phyloP scores from a whole-genome alignment of 2,888 invertebrate genomes.

The Drosophila trichaetosa region DNA sequence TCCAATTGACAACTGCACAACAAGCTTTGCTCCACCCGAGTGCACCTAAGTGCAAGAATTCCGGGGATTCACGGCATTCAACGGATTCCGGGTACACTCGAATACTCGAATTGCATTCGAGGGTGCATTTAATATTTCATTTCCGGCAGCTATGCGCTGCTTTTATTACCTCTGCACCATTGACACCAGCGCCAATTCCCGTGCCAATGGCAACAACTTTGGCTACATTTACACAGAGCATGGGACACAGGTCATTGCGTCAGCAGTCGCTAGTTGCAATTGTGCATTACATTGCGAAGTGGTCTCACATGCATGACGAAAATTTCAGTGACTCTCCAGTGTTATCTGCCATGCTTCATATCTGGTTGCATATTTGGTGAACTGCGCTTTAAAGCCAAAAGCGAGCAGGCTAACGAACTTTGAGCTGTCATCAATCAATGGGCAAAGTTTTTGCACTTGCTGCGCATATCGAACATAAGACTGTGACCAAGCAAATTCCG shows the following conservation, averaged over 20 bases:
- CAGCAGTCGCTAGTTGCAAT: constrained; percentile 48
- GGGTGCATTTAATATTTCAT: constrained; percentile 77
- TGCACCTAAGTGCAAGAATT: constrained; percentile 25
- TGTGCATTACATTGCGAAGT: constrained; percentile 73
- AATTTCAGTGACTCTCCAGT: constrained; percentile 31
- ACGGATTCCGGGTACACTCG: constrained; percentile 1
- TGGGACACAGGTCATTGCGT: constrained; percentile 39
- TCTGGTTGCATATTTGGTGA: constrained; percentile 23
- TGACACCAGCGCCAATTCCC: constrained; percentile 70
- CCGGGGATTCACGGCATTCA: neutral
- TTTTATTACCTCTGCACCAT: constrained; percentile 75
- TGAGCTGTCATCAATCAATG: constrained; percentile 64
- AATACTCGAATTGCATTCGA: constrained; percentile 34
- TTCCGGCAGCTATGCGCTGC: constrained; percentile 63
- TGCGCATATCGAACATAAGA: constrained; percentile 53
- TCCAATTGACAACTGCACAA: constrained; percentile 42
- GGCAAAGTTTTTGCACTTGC: constrained; percentile 49
- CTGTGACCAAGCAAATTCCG: constrained; percentile 29
- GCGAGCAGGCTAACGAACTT: constrained; percentile 51
- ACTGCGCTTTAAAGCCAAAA: constrained; percentile 28
- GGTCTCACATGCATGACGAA: constrained; percentile 68
- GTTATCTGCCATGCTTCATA: neutral
- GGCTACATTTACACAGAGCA: constrained; percentile 50
- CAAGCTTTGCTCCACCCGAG: constrained; percentile 35
- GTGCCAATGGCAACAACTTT: constrained; percentile 51